Percentiles rank a stretch among this genome's conserved stretches.
phyloP scores from a whole-genome alignment of 1,140 invertebrate species.

The Zeugodacus cucurbitae region DNA sequence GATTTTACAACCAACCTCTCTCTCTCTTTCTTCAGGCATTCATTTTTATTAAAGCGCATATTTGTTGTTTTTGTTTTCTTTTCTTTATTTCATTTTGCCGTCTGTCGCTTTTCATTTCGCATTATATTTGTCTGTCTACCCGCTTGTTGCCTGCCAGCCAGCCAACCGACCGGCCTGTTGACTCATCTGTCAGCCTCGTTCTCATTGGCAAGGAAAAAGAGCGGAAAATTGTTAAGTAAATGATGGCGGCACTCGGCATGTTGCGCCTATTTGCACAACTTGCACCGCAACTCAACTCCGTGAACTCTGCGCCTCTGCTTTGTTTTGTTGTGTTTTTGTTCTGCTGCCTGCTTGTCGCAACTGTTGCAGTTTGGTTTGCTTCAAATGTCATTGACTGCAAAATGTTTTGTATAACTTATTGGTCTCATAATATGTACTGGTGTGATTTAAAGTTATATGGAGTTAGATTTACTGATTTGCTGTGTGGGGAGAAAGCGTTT shows the following conservation, averaged over 20 bases:
- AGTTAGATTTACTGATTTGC: neutral
- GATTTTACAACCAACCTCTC: neutral
- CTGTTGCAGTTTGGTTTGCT: neutral
- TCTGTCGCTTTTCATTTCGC: neutral
- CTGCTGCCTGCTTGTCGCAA: neutral
- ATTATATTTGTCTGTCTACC: neutral
- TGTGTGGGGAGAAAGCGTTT: neutral
- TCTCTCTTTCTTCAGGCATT: neutral
- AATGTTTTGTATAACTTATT: neutral
- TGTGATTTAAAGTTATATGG: neutral
- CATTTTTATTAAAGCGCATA: neutral
- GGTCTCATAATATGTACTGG: neutral
- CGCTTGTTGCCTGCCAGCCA: neutral
- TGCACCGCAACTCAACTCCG: neutral
- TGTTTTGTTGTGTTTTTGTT: neutral
- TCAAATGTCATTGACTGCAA: constrained; percentile 12
- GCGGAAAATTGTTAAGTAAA: constrained; percentile 35
- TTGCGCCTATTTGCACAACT: constrained; percentile 10
- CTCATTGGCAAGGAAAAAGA: constrained; percentile 8
- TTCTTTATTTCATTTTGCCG: neutral
- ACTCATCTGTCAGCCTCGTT: neutral
- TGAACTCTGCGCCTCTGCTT: neutral
- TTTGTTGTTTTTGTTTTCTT: neutral
- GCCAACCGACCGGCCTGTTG: neutral
- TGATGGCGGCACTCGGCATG: neutral